These are phyloP conservation scores for Copidosoma floridanum DNA, from an alignment of 1,140 invertebrate species.

Conservation along the genomic window DNA sequence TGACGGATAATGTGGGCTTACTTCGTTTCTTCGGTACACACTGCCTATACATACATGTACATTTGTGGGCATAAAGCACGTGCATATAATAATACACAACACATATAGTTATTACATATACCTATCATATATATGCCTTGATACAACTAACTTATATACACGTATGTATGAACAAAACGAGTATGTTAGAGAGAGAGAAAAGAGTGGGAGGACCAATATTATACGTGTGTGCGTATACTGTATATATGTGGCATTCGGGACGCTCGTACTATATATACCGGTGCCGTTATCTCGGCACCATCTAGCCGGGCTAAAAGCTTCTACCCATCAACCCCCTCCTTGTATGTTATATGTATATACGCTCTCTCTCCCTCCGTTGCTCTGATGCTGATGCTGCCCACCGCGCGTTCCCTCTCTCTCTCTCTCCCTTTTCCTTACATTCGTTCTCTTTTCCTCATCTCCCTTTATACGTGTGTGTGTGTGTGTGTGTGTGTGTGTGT, in stretches of 20 bases:
- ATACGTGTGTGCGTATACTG: too few species aligned
- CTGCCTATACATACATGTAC: too few species aligned
- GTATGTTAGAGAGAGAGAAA: slow-evolving; percentile 1
- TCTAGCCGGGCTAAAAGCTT: slow-evolving; percentile 59
- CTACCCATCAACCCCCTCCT: slow-evolving; percentile 53
- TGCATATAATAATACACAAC: too few species aligned
- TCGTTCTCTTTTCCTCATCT: background rate
- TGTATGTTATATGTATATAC: too few species aligned
- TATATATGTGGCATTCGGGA: too few species aligned
- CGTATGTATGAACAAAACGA: background rate
- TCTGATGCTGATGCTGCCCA: background rate
- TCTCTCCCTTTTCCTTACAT: slow-evolving; percentile 10
- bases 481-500: too few species aligned
- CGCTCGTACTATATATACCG: slow-evolving; percentile 46
- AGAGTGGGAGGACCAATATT: background rate
- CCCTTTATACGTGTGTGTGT: slow-evolving; percentile 22
- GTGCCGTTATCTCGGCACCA: slow-evolving; percentile 57
- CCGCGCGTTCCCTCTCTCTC: background rate
- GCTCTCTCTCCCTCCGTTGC: slow-evolving; percentile 1
- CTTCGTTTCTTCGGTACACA: too few species aligned
- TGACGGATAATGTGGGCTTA: too few species aligned
- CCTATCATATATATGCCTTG: too few species aligned
- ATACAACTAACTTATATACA: background rate
- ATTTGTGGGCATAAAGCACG: too few species aligned
- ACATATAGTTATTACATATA: too few species aligned